Evolutionary conservation across 2,888 invertebrate genomes (phyloP), one percentile per base, ranked within the genome.

Genomic region (Stegophylla sp.): DNA sequence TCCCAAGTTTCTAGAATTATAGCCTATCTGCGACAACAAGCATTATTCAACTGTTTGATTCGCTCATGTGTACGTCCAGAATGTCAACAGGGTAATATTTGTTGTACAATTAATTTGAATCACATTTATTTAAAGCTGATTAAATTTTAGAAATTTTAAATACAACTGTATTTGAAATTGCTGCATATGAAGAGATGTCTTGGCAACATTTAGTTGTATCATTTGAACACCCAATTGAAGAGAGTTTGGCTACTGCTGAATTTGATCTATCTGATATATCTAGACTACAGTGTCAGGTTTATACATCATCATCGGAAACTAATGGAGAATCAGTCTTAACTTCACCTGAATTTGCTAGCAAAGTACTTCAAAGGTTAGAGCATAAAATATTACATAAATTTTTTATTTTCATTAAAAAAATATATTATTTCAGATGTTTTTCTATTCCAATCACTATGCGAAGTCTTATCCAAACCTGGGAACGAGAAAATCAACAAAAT

Each of bases 361-460:
- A 89, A 86, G 91, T 96, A 71, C 89, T 96, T 83, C 96, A 96
- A 86, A 92, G 93, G 89, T 89, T 83, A 83, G 83, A 56, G 17
- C 13, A 48, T 28, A 56, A 23, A 2, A 66, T 17, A n/a, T 77
- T 53, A n/a, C 15, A 56, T 17, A 76, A 26, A 64, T 12, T 82
- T 53, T 59, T 41, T 59, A 34, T 72, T 64, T 28, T 20, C 53
- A 41, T 53, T 63, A 15, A 45, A 9, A 26, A 71, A 20, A 1
- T 56, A 15, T 26, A 63, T 56, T 75, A 20, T 56, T 64, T 76
- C 23, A 89, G 89, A 85, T 94, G 93, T 84, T 91, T 95, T 85
- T 97, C 96, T n/a, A 94, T 97, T 86, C 97, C 97, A 1, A 90
- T 97, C 75, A 95, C 95, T 9, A 91, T 97, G 87, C 90, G 97